Evolutionary conservation across 2,888 invertebrate genomes (phyloP).

Genomic region (Saturnia pavonia): DNA sequence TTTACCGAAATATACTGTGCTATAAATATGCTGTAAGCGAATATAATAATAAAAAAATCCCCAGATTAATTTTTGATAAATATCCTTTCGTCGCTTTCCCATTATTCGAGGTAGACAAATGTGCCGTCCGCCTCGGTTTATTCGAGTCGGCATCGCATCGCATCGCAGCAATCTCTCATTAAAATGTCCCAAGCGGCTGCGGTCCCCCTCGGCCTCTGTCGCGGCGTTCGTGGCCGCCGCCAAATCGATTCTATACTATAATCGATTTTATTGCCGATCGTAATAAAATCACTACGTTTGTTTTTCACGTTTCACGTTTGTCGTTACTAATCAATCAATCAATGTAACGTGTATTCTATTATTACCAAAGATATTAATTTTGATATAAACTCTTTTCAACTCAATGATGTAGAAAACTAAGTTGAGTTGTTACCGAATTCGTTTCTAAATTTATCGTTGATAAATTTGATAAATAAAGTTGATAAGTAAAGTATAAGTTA

Average conservation of each 20-base stretch:
- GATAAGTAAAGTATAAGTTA: too few relatives aligned
- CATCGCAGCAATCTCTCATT: conserved; percentile 73
- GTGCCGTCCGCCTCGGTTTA: conserved; percentile 41
- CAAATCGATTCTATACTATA: conserved; percentile 54
- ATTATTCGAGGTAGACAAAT: conserved; percentile 72
- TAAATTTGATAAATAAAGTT: too few relatives aligned
- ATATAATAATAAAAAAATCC: conserved; percentile 45
- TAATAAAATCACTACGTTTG: conserved; percentile 63
- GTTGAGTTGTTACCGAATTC: too few relatives aligned
- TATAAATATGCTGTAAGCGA: conserved; percentile 2
- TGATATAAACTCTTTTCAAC: neutral
- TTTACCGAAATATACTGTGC: neutral
- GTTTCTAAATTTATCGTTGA: too few relatives aligned
- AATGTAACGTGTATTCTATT: conserved; percentile 20
- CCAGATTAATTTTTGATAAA: conserved; percentile 66
- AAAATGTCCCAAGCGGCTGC: conserved; percentile 60
- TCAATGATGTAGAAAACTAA: neutral
- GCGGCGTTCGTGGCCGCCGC: conserved; percentile 23
- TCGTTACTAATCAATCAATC: conserved; percentile 63
- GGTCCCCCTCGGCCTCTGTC: conserved; percentile 41
- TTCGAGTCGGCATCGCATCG: conserved; percentile 59
- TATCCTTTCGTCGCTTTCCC: conserved; percentile 66
- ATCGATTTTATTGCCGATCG: conserved; percentile 72
- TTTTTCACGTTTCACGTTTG: conserved; percentile 54
- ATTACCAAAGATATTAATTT: neutral